Conservation (phyloP, 2,113 vertebrate genomes). For the Agapornis roseicollis region DNA sequence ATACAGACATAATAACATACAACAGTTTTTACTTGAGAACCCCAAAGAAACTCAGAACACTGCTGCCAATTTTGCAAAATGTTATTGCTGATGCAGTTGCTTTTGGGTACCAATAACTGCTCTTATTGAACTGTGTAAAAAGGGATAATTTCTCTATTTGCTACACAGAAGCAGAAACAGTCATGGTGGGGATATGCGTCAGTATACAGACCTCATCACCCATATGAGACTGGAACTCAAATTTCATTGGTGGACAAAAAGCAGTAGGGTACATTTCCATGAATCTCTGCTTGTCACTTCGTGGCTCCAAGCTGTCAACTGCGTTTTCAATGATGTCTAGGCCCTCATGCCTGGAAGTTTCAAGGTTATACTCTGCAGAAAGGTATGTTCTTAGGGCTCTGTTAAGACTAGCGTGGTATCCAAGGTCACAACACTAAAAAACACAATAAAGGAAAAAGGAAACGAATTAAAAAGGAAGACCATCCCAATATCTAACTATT, state of each 20-base stretch:
- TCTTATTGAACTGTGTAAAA: background rate
- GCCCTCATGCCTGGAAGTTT: constrained; percentile 97
- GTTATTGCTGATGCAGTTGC: background rate
- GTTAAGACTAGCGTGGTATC: constrained; percentile 95
- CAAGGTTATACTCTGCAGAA: constrained; percentile 96
- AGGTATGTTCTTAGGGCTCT: constrained; percentile 94
- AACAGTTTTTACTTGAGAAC: background rate
- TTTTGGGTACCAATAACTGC: background rate
- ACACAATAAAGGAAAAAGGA: background rate
- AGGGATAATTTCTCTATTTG: background rate
- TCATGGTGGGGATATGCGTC: background rate
- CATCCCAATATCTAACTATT: background rate
- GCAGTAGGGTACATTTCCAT: constrained; percentile 97
- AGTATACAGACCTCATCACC: constrained; percentile 90
- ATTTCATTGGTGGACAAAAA: constrained; percentile 94
- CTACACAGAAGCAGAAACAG: background rate
- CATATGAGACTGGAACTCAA: constrained; percentile 97
- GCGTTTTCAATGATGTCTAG: constrained; percentile 98
- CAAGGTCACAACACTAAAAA: constrained; percentile 92
- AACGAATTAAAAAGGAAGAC: background rate
- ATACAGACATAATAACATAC: background rate
- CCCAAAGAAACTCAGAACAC: background rate
- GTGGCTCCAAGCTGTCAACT: constrained; percentile 94
- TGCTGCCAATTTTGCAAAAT: background rate
- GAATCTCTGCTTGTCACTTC: constrained; percentile 95